Conservation (phyloP, 1,140 invertebrate genomes). For the Melanaphis sacchari region DNA sequence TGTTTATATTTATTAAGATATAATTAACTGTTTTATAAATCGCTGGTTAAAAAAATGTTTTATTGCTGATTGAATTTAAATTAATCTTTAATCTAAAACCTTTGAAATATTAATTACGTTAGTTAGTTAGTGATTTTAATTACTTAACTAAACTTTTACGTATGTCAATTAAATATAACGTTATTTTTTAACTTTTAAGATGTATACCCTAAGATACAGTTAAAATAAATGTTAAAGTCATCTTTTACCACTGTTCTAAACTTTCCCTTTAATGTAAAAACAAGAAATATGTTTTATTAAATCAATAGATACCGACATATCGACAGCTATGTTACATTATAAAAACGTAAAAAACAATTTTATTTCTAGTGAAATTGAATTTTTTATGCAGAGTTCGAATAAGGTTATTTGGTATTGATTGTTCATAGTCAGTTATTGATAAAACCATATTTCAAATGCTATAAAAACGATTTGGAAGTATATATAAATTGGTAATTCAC, state of each 20-base stretch:
- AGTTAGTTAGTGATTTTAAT: not conserved
- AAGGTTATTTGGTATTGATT: not conserved
- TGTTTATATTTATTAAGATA: not conserved
- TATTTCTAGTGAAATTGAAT: not conserved
- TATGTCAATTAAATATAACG: not conserved
- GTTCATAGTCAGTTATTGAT: not conserved
- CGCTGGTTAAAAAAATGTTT: not conserved
- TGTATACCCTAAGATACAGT: not conserved
- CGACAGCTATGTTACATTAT: not conserved
- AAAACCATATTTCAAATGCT: not conserved
- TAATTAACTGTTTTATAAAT: not conserved
- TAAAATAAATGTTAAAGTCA: not conserved
- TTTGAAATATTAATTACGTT: not conserved
- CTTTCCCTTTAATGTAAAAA: not conserved
- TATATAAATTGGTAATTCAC: not conserved
- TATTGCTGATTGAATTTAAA: not conserved
- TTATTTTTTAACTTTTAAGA: not conserved
- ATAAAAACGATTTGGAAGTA: not conserved
- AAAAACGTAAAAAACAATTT: not conserved
- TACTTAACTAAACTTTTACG: not conserved
- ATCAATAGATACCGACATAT: not conserved
- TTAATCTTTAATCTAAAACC: not conserved
- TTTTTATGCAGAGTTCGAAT: not conserved
- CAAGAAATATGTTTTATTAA: constrained; percentile 3
- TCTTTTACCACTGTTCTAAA: not conserved